Evolutionary conservation across 2,797 vertebrate species (phyloP), one percentile per base, ranked within the genome.

Genomic region (Kryptolebias ocellatus): DNA sequence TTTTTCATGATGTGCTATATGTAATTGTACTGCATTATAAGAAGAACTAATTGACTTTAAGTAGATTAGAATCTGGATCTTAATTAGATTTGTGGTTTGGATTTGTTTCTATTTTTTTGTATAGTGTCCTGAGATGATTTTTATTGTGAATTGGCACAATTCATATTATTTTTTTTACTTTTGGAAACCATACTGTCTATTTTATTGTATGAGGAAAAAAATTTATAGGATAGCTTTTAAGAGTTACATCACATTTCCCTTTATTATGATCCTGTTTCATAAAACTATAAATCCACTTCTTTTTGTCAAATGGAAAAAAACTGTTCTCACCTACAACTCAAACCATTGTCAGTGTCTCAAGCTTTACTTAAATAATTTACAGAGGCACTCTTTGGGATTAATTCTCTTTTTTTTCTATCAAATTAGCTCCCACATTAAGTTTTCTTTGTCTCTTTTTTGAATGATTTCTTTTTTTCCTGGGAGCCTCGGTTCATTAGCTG

Each of bases 401-500:
- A 52, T 17, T 53, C 7, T 63, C 45, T 46, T 53, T 63, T 45
- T 12, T 53, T 39, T 69, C 37, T 54, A 15, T 37, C 31, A 31
- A 55, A 60, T 71, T 49, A 42, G 44, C 65, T 57, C 55, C 67
- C 61, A 70, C 71, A 45, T 53, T 24, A 52, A 76, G 62, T 77
- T 79, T 76, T 77, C 83, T 86, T 74, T 64, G 60, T 76, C 64
- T 46, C 72, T 66, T 70, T 70, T 12, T 42, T 42, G 39, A 42
- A 42, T 42, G 39, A 42, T 80, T 72, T 70, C 69, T 57, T 46
- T 31, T 83, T 80, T 89, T 70, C n/a, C 7, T 17, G 17, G 39
- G 79, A 68, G 83, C 78, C 72, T 76, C 80, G 85, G 71, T 90
- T 94, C 92, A 93, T 93, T 93, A 93, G 83, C 83, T 80, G 60